phyloP scores from a whole-genome alignment of 1,140 invertebrate genomes.

The Diorhabda elongata region DNA sequence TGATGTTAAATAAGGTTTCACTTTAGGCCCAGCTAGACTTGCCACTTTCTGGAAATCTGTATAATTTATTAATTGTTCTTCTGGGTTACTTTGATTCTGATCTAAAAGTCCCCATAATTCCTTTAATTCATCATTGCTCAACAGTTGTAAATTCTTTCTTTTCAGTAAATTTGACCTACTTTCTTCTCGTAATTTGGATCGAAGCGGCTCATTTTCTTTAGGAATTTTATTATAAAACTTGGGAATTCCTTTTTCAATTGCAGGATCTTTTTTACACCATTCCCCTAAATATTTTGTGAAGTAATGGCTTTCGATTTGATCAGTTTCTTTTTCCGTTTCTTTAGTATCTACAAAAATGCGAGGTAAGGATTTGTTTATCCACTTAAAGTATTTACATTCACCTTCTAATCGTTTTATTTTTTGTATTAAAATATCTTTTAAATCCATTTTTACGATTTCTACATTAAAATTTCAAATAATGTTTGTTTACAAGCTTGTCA shows the following conservation, averaged over 20 bases:
- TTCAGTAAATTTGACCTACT: slow-evolving; percentile 81
- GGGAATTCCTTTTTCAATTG: slow-evolving; percentile 57
- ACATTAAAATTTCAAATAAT: too few relatives aligned
- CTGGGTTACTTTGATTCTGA: slow-evolving; percentile 69
- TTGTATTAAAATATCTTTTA: slow-evolving; percentile 38
- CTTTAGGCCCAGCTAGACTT: slow-evolving; percentile 57
- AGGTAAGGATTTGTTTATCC: not conserved
- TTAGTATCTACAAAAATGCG: slow-evolving; percentile 6
- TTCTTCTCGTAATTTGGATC: slow-evolving; percentile 81
- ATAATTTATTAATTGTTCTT: slow-evolving; percentile 83
- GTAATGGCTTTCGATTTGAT: slow-evolving; percentile 51
- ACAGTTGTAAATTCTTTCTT: slow-evolving; percentile 72
- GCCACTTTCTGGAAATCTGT: slow-evolving; percentile 76
- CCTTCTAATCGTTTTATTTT: slow-evolving; percentile 31
- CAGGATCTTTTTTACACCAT: slow-evolving; percentile 53
- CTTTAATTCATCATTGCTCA: slow-evolving; percentile 85
- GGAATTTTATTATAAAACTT: slow-evolving; percentile 79
- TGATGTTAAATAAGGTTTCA: slow-evolving; percentile 74
- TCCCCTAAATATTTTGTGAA: slow-evolving; percentile 55
- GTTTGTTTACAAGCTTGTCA: too few relatives aligned
- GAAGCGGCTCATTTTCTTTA: slow-evolving; percentile 67
- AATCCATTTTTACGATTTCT: slow-evolving; percentile 33
- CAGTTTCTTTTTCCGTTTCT: slow-evolving; percentile 32
- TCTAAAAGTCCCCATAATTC: slow-evolving; percentile 79
- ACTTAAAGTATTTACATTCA: slow-evolving; percentile 14